phyloP scores from a whole-genome alignment of 2,888 invertebrate species.

The Cerastis rubricosa region DNA sequence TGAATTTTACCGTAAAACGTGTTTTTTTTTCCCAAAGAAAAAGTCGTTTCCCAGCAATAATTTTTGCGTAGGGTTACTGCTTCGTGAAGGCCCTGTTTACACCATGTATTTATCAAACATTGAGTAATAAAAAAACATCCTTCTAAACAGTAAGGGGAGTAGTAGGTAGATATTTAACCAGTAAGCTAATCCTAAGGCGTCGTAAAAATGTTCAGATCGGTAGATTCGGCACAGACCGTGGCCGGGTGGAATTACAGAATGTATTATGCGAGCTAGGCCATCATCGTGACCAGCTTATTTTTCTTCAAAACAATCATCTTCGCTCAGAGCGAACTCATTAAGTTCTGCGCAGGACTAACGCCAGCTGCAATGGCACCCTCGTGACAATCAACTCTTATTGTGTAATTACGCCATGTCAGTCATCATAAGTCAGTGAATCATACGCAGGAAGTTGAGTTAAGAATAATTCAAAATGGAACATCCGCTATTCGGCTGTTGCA shows the following conservation, averaged over 20 bases:
- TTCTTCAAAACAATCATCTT: not conserved
- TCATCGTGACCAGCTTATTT: not conserved
- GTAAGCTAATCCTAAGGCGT: not conserved
- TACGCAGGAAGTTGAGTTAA: conserved; percentile 17
- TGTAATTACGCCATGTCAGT: conserved; percentile 15
- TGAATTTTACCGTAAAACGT: no score
- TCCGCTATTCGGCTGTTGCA: not conserved
- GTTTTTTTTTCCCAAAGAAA: no score
- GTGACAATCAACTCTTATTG: conserved; percentile 5
- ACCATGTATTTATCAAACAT: no score
- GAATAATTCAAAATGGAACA: conserved; percentile 5
- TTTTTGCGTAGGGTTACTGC: no score
- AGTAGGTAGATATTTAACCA: no score
- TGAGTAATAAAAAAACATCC: no score
- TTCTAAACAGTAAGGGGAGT: no score
- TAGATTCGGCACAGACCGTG: not conserved
- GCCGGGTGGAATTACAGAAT: not conserved
- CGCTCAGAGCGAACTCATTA: not conserved
- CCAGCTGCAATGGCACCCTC: conserved; percentile 3
- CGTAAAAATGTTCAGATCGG: not conserved
- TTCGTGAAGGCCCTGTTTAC: no score
- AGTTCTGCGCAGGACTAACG: not conserved
- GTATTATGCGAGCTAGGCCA: not conserved
- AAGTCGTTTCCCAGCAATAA: no score
- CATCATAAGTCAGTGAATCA: conserved; percentile 10